phyloP scores from a whole-genome alignment of 2,888 invertebrate species.

The Tinea semifulvella region DNA sequence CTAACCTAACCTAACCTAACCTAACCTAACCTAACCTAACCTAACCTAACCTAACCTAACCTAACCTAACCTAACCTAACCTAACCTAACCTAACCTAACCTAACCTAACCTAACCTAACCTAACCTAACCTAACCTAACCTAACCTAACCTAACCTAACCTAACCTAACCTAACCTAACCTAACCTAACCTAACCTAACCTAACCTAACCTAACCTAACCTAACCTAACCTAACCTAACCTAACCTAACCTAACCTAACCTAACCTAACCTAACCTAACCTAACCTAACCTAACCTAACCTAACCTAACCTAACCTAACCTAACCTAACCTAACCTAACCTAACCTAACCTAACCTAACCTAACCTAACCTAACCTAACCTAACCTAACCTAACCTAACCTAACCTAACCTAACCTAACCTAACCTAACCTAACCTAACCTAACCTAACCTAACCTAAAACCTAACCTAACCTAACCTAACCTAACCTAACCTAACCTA shows the following conservation, averaged over 20 bases:
- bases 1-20: constrained; percentile 16
- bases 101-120: constrained; percentile 16
- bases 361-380: constrained; percentile 16
- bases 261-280: constrained; percentile 16
- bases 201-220: constrained; percentile 13
- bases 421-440: constrained; percentile 16
- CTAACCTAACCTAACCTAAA: constrained; percentile 16
- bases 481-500: too few species aligned
- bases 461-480: constrained; percentile 16
- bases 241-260: constrained; percentile 18
- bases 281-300: constrained; percentile 10
- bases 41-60: constrained; percentile 9
- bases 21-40: constrained; percentile 17
- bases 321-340: constrained; percentile 16
- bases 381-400: constrained; percentile 16
- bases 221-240: constrained; percentile 16
- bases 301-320: constrained; percentile 14
- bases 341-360: constrained; percentile 16
- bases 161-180: constrained; percentile 14
- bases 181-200: constrained; percentile 11
- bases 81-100: constrained; percentile 17
- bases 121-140: constrained; percentile 14
- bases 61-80: constrained; percentile 12
- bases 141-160: constrained; percentile 13
- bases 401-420: constrained; percentile 17